Conservation (phyloP, 1,140 invertebrate genomes). For the Papilio machaon region DNA sequence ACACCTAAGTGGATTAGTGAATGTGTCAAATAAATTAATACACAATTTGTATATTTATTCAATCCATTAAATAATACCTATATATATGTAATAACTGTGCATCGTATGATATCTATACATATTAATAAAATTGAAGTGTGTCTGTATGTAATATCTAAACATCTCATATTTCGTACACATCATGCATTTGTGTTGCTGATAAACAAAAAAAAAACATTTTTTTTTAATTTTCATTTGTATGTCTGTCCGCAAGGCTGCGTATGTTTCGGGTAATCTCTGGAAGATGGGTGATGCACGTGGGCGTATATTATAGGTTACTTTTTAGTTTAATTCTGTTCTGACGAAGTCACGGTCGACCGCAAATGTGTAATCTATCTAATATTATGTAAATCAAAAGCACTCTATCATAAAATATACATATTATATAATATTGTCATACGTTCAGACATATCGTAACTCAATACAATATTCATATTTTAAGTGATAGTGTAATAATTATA, state of each 20-base stretch:
- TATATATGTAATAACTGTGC: not conserved
- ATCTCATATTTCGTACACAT: no score
- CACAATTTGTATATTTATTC: not conserved
- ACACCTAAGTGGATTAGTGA: constrained; percentile 1
- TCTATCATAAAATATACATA: constrained; percentile 17
- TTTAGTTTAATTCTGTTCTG: no score
- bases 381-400: not conserved
- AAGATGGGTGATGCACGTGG: no score
- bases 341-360: no score
- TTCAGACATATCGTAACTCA: not conserved
- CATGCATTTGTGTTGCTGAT: no score
- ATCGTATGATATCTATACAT: not conserved
- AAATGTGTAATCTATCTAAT: not conserved
- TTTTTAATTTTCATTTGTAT: no score
- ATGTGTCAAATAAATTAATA: not conserved
- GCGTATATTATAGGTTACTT: no score
- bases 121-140: not conserved
- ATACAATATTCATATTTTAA: no score
- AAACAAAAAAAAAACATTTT: no score
- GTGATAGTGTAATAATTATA: no score
- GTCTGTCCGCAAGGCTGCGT: no score
- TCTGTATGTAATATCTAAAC: not conserved
- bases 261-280: no score
- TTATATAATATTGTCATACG: constrained; percentile 36
- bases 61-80: not conserved